These are phyloP conservation scores for Acipenser oxyrinchus DNA, from an alignment of 2,797 vertebrate species.

Conservation along the genomic window DNA sequence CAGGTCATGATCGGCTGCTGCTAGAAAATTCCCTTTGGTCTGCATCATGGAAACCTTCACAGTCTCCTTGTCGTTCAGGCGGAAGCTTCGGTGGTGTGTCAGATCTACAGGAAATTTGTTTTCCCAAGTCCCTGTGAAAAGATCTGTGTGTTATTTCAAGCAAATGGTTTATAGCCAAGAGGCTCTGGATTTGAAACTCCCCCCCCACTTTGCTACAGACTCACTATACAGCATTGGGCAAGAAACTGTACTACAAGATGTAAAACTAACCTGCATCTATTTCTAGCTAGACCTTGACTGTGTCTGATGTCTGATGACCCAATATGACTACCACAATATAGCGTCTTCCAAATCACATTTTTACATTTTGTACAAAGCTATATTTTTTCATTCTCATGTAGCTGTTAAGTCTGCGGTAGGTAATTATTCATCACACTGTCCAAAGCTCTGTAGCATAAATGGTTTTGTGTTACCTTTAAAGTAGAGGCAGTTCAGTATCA, in stretches of 20 bases:
- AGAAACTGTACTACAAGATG: no score
- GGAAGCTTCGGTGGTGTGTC: constrained; percentile 77
- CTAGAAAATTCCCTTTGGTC: constrained; percentile 87
- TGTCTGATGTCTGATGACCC: background rate
- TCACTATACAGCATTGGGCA: no score
- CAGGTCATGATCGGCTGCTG: constrained; percentile 77
- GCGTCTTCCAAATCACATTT: background rate
- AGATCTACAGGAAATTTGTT: constrained; percentile 86
- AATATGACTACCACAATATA: background rate
- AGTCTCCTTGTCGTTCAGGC: constrained; percentile 75
- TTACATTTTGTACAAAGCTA: background rate
- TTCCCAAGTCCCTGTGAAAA: constrained; percentile 80
- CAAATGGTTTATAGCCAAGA: background rate
- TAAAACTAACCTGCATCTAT: no score
- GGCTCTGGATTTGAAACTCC: background rate
- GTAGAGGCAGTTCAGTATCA: constrained; percentile 93
- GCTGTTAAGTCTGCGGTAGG: no score
- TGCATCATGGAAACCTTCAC: constrained; percentile 92
- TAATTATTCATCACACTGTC: no score
- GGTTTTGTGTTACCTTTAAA: constrained; percentile 82
- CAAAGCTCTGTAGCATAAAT: no score
- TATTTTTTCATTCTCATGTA: constrained; percentile 12
- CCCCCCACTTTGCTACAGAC: background rate
- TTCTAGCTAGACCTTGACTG: background rate
- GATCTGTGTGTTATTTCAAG: background rate